A percentile compares a stretch with the other conserved stretches of the same genome.
phyloP scores from a whole-genome alignment of 2,113 vertebrate genomes.

The Pseudolaguvia tuberculata region DNA sequence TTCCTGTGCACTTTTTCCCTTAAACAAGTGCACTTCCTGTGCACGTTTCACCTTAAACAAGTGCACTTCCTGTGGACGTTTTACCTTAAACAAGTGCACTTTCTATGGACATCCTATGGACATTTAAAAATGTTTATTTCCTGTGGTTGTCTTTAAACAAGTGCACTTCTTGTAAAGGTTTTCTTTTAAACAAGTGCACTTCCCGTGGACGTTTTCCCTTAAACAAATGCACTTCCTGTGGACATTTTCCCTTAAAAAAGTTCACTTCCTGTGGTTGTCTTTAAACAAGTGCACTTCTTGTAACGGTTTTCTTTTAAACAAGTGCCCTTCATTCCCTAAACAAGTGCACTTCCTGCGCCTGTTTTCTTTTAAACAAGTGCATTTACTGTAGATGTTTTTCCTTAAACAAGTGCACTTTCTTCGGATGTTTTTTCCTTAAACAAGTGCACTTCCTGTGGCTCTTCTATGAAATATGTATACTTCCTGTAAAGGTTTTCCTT shows the following conservation, averaged over 20 bases:
- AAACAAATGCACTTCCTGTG: neutral
- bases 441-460: neutral
- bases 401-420: neutral
- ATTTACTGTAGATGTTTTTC: neutral
- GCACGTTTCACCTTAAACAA: neutral
- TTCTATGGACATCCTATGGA: neutral
- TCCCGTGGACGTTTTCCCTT: neutral
- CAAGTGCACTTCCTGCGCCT: neutral
- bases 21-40: too few relatives aligned
- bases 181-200: neutral
- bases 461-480: neutral
- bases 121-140: neutral
- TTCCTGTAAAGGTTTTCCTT: neutral
- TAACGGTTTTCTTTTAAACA: too few relatives aligned
- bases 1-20: too few relatives aligned
- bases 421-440: neutral
- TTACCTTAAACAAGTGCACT: neutral
- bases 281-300: neutral
- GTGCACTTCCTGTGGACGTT: neutral
- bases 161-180: neutral
- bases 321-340: too few relatives aligned
- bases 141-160: neutral
- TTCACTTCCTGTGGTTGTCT: neutral
- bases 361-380: neutral
- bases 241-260: neutral